These are phyloP conservation scores for Dynastes tityus DNA, from an alignment of 2,888 invertebrate species.

Conservation along the genomic window DNA sequence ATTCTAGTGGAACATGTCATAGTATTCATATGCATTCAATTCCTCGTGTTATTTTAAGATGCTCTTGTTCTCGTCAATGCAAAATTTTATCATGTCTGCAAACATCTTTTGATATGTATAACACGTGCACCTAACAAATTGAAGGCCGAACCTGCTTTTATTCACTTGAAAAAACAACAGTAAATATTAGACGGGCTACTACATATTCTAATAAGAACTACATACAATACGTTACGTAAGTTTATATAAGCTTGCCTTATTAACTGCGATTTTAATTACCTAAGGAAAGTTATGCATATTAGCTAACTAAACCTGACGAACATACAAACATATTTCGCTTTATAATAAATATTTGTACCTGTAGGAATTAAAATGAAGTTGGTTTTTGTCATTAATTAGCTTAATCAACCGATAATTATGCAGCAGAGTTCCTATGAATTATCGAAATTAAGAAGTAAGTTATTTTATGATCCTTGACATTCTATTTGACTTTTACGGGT, in stretches of 20 bases:
- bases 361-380: background rate
- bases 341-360: background rate
- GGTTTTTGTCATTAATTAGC: background rate
- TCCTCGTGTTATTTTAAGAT: background rate
- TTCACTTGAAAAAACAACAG: slow-evolving; percentile 4
- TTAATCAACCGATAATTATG: too few species aligned
- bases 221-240: background rate
- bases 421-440: too few species aligned
- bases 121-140: slow-evolving; percentile 1
- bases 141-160: slow-evolving; percentile 12
- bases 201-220: too few species aligned
- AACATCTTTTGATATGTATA: slow-evolving; percentile 11
- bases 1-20: background rate
- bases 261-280: background rate
- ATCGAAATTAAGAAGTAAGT: too few species aligned
- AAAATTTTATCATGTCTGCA: slow-evolving; percentile 9
- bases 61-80: background rate
- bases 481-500: background rate
- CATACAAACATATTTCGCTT: too few species aligned
- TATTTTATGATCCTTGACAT: slow-evolving; percentile 15
- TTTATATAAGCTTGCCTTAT: background rate
- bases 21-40: background rate
- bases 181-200: too few species aligned
- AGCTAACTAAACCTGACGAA: too few species aligned
- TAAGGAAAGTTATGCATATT: background rate